Conservation (phyloP, 2,797 vertebrate genomes). For the Sphenopsis melanotis region DNA sequence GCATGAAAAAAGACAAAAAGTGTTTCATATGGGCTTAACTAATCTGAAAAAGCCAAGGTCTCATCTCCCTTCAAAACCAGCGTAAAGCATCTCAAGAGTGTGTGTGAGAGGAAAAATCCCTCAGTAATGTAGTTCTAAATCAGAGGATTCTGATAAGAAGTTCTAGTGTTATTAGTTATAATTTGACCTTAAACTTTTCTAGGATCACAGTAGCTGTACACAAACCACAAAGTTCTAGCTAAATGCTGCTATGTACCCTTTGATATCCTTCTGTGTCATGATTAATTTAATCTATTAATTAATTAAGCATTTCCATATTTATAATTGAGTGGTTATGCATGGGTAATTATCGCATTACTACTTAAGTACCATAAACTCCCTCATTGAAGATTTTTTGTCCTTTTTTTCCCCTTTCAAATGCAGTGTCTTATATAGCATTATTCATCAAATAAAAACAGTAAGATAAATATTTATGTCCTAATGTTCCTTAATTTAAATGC, state of each 20-base stretch:
- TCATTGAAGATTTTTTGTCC: neutral
- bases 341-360: conserved; percentile 32
- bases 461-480: conserved; percentile 6
- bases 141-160: neutral
- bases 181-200: neutral
- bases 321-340: conserved; percentile 29
- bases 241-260: neutral
- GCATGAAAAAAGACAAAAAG: too few species aligned
- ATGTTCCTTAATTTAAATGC: neutral
- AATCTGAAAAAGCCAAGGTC: neutral
- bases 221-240: neutral
- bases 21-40: accelerated
- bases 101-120: neutral
- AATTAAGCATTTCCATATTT: conserved; percentile 31
- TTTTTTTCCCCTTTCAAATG: neutral
- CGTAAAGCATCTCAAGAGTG: neutral
- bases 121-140: neutral
- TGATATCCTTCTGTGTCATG: neutral
- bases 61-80: neutral
- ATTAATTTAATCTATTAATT: conserved; percentile 46
- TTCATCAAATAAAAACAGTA: neutral
- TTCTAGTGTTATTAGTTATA: neutral
- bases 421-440: neutral
- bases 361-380: conserved; percentile 9
- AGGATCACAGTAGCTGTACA: neutral